Conservation (phyloP, 2,113 vertebrate genomes). For the Hylia prasina region DNA sequence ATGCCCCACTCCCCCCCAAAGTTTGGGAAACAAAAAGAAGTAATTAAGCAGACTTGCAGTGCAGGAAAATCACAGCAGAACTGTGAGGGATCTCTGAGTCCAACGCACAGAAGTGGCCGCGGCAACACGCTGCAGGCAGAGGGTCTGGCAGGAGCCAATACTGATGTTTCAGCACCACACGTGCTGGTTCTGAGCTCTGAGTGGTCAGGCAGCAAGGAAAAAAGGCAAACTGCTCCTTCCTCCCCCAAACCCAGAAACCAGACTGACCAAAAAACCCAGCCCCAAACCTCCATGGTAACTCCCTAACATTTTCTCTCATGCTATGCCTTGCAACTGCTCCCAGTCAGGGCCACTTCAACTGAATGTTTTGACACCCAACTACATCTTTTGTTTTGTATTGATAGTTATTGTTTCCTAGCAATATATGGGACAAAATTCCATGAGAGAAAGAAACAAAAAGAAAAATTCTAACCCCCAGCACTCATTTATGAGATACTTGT, state of each 20-base stretch:
- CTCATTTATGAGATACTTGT: neutral
- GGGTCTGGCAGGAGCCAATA: accelerated
- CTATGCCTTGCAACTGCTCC: neutral
- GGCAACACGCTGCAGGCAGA: neutral
- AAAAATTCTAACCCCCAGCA: neutral
- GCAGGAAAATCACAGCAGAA: neutral
- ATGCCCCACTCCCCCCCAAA: too few species aligned
- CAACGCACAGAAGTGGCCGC: neutral
- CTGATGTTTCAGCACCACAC: accelerated
- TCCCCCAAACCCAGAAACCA: too few species aligned
- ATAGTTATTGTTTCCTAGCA: neutral
- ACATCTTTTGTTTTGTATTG: neutral
- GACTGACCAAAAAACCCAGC: neutral
- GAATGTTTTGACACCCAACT: neutral
- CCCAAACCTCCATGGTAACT: accelerated
- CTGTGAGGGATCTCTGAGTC: neutral
- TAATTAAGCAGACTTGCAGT: neutral
- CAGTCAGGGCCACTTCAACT: neutral
- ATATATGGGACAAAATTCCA: neutral
- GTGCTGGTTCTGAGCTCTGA: neutral
- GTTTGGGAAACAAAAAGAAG: neutral
- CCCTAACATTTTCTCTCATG: accelerated
- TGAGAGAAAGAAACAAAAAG: neutral
- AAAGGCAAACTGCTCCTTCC: neutral
- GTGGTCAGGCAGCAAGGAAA: neutral